Evolutionary conservation across 2,888 invertebrate genomes (phyloP), one percentile per base, ranked within the genome.

Genomic region (Rhagonycha lutea): DNA sequence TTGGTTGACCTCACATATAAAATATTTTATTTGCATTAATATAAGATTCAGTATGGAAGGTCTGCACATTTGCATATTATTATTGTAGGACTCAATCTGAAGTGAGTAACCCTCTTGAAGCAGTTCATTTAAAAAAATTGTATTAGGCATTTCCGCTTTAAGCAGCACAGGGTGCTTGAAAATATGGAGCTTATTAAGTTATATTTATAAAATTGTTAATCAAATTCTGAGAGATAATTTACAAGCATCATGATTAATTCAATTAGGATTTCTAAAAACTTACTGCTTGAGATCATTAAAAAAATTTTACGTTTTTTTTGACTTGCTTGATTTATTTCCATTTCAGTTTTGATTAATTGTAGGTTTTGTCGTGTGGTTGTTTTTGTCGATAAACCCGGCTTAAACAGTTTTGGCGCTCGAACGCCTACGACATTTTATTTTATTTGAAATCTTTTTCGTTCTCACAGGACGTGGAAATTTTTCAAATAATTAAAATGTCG

Each of bases 51-150:
- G 47, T 47, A 47, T 47, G 47, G 47, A 47, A 47, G 24, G 63
- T 26, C 63, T 65, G 12, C 24, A n/a, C 23, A 65, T 65, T 65
- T 65, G 63, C 63, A 65, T 65, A n/a, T 65, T 65, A 65, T 65
- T 65, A 26, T 65, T 65, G 11, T 65, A 65, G 63, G 63, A 65
- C 63, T 65, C 63, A 24, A 47, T 47, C 47, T 47, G 47, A 47
- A 65, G 63, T 65, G 63, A 65, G 63, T 65, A 65, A 65, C 63
- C 63, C 63, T 65, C 63, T 65, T 65, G 63, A 65, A 65, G 24
- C 63, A 65, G 63, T 65, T 65, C 18, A 65, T 14, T 65, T 26
- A 65, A 65, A 65, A 65, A 26, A 65, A 65, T 65, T 65, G 63
- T 65, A 65, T 65, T 65, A 65, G 12, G 23, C 26, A 65, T 65